A percentile compares a stretch with the other conserved stretches of the same genome.
These are phyloP conservation scores for Nothoprocta pentlandii DNA, from an alignment of 2,113 vertebrate genomes.

Conservation along the genomic window DNA sequence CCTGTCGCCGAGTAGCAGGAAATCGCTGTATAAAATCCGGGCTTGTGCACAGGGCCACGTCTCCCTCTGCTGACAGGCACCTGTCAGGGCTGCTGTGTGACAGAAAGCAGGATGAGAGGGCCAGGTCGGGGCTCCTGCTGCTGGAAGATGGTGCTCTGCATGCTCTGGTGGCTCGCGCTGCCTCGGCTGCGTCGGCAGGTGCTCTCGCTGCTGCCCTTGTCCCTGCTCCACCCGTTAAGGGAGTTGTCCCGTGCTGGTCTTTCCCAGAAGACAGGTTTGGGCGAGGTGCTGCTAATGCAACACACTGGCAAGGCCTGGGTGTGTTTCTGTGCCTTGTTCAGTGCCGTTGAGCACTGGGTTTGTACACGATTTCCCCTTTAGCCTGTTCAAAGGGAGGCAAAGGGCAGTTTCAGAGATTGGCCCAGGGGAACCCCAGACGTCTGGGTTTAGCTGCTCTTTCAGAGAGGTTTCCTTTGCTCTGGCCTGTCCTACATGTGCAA, in stretches of 20 bases:
- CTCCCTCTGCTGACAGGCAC: conserved; percentile 24
- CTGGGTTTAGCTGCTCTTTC: background rate
- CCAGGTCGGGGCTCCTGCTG: background rate
- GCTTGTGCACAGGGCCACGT: background rate
- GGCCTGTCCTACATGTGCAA: background rate
- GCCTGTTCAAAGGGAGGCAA: background rate
- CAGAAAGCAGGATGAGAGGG: background rate
- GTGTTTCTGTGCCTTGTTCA: background rate
- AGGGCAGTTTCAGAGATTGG: background rate
- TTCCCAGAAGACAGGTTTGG: background rate
- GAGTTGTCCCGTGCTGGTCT: background rate
- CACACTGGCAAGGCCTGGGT: background rate
- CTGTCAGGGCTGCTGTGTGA: background rate
- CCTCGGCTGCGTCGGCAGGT: background rate
- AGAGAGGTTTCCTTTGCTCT: background rate
- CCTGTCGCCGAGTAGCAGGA: background rate
- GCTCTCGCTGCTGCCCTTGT: background rate
- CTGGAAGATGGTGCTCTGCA: background rate
- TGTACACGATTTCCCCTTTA: background rate
- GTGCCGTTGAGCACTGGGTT: background rate
- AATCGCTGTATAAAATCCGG: rapidly evolving
- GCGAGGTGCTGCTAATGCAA: background rate
- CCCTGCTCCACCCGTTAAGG: background rate
- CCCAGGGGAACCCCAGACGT: background rate
- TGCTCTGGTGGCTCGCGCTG: background rate